Evolutionary conservation across 35 echinoderm and acorn worm species (phyloP), one percentile per base, ranked within the genome.

Genomic region (Heliocidaris erythrogramma): DNA sequence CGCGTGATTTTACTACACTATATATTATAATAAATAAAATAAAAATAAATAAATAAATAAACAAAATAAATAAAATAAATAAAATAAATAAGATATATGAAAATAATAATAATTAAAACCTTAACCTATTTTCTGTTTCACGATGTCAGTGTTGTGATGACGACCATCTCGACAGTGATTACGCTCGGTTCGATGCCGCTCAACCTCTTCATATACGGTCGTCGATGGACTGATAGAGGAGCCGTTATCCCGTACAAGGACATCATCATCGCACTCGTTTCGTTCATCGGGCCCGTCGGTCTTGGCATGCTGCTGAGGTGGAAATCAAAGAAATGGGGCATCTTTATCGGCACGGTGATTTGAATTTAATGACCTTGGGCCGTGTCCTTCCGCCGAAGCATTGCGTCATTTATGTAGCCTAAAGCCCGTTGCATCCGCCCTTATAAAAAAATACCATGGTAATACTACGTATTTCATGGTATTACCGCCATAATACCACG

Each of bases 121-220:
- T 27, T 78, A 24, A 5, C 8, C n/a, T n/a, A 5, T 71, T n/a
- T n/a, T 27, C 27, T 78, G 1, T 78, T 27, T 7, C 5, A 5
- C 65, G 27, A 78, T 78, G 0, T n/a, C 31, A 97, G 97, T 85
- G 94, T 97, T 30, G 88, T 94, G 31, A 97, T 97, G 97, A 97
- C 97, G 89, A 96, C 95, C 32, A 87, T 96, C 2, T 97, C 97
- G 7, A 97, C 97, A 0, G 69, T 88, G 11, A 85, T 93, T 13
- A 95, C 97, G 8, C 42, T 97, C 17, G 95, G 78, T 17, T 96
- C 96, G 95, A 93, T 97, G 94, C 97, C 97, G 5, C 95, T 97
- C 30, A 95, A 95, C 61, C 92, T 97, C 18, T 96, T 94, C 88
- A 92, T 97, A 30, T 97, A 97, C 49, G 92, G 95, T n/a, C 94